Percentiles rank a stretch among this genome's conserved stretches.
Conservation (phyloP, 2,113 vertebrate species). For the Lagenorhynchus albirostris region DNA sequence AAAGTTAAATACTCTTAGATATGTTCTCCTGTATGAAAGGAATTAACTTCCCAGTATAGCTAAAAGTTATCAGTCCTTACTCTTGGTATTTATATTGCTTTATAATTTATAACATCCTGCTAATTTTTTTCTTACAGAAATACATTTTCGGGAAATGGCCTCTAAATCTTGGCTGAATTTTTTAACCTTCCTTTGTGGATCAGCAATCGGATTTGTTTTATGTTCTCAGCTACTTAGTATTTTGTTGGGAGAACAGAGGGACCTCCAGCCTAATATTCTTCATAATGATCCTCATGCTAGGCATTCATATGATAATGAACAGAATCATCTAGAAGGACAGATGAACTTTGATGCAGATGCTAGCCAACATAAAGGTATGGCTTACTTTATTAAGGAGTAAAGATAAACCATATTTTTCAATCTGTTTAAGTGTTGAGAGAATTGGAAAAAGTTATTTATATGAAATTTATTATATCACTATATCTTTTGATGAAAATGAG, state of each 20-base stretch:
- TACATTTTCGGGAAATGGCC: conserved; percentile 74
- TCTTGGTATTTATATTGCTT: background rate
- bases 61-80: background rate
- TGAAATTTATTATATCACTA: background rate
- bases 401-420: background rate
- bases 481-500: background rate
- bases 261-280: conserved; percentile 79
- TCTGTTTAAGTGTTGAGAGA: background rate
- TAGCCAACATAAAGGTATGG: conserved; percentile 85
- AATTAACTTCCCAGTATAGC: background rate
- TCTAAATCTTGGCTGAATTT: conserved; percentile 84
- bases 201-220: conserved; percentile 84
- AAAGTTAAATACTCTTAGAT: background rate
- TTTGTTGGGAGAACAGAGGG: conserved; percentile 77
- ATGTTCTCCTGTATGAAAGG: background rate
- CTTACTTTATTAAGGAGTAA: conserved; percentile 1
- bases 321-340: conserved; percentile 79
- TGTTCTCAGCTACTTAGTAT: conserved; percentile 85
- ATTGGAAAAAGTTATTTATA: background rate
- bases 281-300: conserved; percentile 85
- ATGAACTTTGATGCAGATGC: conserved; percentile 87
- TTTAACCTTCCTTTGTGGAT: conserved; percentile 85
- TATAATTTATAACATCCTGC: conserved; percentile 26
- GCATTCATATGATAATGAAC: conserved; percentile 78
- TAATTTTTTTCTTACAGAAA: conserved; percentile 62